Base-by-base conservation (phyloP, 2,888 invertebrate genomes). In the Malthinus seriepunctatus region DNA sequence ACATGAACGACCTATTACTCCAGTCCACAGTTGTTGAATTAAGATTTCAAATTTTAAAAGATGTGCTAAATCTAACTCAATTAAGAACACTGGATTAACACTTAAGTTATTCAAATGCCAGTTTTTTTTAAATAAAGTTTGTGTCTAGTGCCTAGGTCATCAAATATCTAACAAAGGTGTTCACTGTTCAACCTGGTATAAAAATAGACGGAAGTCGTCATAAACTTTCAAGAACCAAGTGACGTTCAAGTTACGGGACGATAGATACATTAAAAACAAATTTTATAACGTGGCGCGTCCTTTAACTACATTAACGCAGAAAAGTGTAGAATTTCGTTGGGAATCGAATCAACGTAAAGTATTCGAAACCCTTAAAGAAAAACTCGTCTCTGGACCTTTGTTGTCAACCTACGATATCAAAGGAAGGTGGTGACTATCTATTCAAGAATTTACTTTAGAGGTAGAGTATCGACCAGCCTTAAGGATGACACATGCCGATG, bases 391-490 rank as follows among this genome's bases (percentile, higher is more conserved):
- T 14, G 3, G n/a, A 2, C 65, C 65, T 9, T 10, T 65, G 31
- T 48, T 65, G 11, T 61, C 66, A 51, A 62, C 69, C 34, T 70
- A 65, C 60, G 51, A 52, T 11, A 70, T 69, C 5, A 35, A 23
- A 14, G n/a, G 15, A 34, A 35, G n/a, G n/a, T n/a, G n/a, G n/a
- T n/a, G 72, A 67, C 33, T 73, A 7, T 33, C 12, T 12, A 57
- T 68, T 1, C 71, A 70, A 53, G 73, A 75, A 39, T 74, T 67
- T 56, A 62, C 63, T 5, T 74, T 72, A 49, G 53, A 52, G 0
- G 65, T 75, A 0, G 62, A 68, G 23, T 70, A 72, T 45, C 48
- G 71, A 35, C 62, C 68, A 5, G 72, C 71, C 0, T 32, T 52
- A 1, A 64, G 59, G 46, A 73, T 74, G 73, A 51, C 56, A 7